phyloP scores from a whole-genome alignment of 2,888 invertebrate genomes.

The Cosmia pyralina region DNA sequence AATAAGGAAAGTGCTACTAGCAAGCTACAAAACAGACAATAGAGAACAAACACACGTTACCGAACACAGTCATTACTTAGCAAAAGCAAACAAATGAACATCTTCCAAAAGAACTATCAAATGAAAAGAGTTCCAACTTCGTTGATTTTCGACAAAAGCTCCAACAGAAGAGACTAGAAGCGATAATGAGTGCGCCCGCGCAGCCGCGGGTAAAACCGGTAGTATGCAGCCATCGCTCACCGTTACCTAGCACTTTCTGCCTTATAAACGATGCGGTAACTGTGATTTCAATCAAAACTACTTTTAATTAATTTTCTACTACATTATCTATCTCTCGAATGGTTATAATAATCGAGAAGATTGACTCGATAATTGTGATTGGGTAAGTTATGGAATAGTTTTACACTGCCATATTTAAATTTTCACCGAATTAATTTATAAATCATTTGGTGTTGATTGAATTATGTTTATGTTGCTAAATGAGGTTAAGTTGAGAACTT shows the following conservation, averaged over 20 bases:
- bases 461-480: slow-evolving; percentile 65
- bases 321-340: slow-evolving; percentile 80
- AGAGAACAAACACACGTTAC: slow-evolving; percentile 33
- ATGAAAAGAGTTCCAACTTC: slow-evolving; percentile 67
- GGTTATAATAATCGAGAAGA: slow-evolving; percentile 71
- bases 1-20: neutral
- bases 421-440: slow-evolving; percentile 68
- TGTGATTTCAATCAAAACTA: slow-evolving; percentile 84
- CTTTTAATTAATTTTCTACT: slow-evolving; percentile 88
- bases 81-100: slow-evolving; percentile 58
- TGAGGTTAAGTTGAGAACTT: slow-evolving; percentile 60
- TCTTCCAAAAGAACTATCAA: slow-evolving; percentile 51
- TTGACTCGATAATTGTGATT: slow-evolving; percentile 73
- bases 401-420: slow-evolving; percentile 65
- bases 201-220: slow-evolving; percentile 86
- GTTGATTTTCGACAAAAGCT: slow-evolving; percentile 83
- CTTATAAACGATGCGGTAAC: slow-evolving; percentile 82
- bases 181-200: slow-evolving; percentile 79
- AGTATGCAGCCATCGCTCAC: slow-evolving; percentile 83
- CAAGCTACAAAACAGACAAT: slow-evolving; percentile 25
- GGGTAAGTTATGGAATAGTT: slow-evolving; percentile 70
- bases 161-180: slow-evolving; percentile 71
- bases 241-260: slow-evolving; percentile 87
- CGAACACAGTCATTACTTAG: slow-evolving; percentile 59
- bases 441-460: slow-evolving; percentile 68